phyloP scores from a whole-genome alignment of 1,140 invertebrate genomes.

The Tetraneura akinire region DNA sequence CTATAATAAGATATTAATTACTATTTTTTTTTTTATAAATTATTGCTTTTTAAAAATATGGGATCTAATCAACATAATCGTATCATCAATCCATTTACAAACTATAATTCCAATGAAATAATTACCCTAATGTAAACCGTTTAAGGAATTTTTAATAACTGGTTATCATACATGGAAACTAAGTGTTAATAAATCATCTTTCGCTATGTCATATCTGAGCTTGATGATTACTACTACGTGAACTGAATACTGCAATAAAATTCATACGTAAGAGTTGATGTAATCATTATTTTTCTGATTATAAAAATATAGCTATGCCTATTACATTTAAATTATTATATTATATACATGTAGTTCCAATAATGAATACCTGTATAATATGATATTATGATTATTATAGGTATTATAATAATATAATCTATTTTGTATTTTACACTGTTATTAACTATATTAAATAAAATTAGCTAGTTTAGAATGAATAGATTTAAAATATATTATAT shows the following conservation, averaged over 20 bases:
- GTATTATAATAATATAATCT: no score
- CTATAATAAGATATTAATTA: conserved; percentile 21
- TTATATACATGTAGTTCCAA: no score
- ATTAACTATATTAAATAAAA: no score
- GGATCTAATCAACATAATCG: conserved; percentile 16
- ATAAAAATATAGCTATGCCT: no score
- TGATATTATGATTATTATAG: no score
- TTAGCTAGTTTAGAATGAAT: no score
- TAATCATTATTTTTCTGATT: no score
- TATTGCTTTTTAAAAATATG: conserved; percentile 26
- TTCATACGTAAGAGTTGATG: background rate
- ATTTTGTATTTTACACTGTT: no score
- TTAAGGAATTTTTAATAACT: conserved; percentile 49
- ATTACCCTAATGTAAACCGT: conserved; percentile 31
- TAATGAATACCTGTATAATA: no score
- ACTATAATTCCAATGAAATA: conserved; percentile 29
- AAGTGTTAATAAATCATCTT: conserved; percentile 35
- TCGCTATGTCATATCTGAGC: conserved; percentile 16
- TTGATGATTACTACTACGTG: conserved; percentile 23
- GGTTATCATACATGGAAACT: conserved; percentile 29
- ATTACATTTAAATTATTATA: no score
- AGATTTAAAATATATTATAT: no score
- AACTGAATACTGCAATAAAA: background rate
- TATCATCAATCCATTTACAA: conserved; percentile 39
- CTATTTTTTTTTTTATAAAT: conserved; percentile 39